These are phyloP conservation scores for Penaeus indicus DNA, from an alignment of 1,140 invertebrate genomes.

Conservation along the genomic window DNA sequence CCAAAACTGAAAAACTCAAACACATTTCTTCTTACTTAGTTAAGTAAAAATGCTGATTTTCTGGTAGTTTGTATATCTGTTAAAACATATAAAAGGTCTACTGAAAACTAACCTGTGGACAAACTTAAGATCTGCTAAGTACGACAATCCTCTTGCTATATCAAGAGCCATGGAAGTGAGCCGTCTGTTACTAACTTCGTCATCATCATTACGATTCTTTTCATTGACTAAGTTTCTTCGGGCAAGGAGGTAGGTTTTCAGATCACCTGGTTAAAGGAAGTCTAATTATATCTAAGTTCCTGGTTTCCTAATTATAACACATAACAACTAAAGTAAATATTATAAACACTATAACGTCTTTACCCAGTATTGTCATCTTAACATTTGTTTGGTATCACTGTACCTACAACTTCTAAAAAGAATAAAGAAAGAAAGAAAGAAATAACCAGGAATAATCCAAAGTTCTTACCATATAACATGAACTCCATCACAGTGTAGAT, in stretches of 20 bases:
- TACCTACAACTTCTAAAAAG: too few species aligned
- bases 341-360: too few species aligned
- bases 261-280: slow-evolving; percentile 74
- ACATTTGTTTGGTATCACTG: too few species aligned
- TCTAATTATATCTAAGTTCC: neutral
- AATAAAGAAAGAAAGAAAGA: slow-evolving; percentile 6
- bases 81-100: too few species aligned
- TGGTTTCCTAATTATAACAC: too few species aligned
- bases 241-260: slow-evolving; percentile 89
- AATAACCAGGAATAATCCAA: neutral
- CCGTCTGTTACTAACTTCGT: slow-evolving; percentile 82
- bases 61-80: too few species aligned
- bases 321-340: too few species aligned
- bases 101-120: slow-evolving; percentile 77
- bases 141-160: slow-evolving; percentile 87
- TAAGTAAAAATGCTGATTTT: too few species aligned
- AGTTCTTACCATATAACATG: slow-evolving; percentile 83
- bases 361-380: too few species aligned
- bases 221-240: slow-evolving; percentile 85
- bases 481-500: slow-evolving; percentile 94
- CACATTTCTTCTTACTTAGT: too few species aligned
- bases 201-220: slow-evolving; percentile 75
- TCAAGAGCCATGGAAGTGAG: slow-evolving; percentile 89
- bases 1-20: too few species aligned
- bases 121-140: slow-evolving; percentile 84